phyloP scores from a whole-genome alignment of 2,888 invertebrate species.

The Drosophila affinis region DNA sequence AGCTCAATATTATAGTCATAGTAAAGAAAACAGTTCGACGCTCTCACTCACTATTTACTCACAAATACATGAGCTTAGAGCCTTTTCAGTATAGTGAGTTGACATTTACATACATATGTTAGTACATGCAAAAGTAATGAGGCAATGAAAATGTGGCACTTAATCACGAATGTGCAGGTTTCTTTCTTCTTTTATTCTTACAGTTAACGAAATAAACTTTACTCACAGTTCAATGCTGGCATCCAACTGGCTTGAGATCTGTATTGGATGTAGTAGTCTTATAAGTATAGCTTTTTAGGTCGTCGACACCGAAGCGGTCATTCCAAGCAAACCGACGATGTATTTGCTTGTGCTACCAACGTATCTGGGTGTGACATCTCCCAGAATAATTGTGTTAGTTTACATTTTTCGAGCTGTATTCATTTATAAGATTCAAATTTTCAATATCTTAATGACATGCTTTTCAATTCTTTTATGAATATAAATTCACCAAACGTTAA shows the following conservation, averaged over 20 bases:
- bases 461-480: too few relatives aligned
- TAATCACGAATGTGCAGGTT: not conserved
- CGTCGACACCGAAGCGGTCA: not conserved
- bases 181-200: not conserved
- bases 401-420: not conserved
- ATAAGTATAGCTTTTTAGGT: too few relatives aligned
- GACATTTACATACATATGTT: not conserved
- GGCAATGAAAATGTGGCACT: slow-evolving; percentile 7
- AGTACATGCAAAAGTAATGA: not conserved
- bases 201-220: not conserved
- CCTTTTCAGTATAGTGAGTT: too few relatives aligned
- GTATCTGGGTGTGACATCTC: not conserved
- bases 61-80: too few relatives aligned
- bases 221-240: not conserved
- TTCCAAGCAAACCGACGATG: not conserved
- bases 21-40: too few relatives aligned
- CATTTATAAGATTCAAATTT: not conserved
- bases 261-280: not conserved
- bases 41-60: too few relatives aligned
- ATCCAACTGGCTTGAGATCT: not conserved
- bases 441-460: not conserved
- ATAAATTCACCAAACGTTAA: too few relatives aligned
- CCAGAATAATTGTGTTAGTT: not conserved
- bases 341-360: too few relatives aligned
- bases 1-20: too few relatives aligned